Evolutionary conservation across 1,140 invertebrate species (phyloP).

Genomic region (Drosophila saltans): DNA sequence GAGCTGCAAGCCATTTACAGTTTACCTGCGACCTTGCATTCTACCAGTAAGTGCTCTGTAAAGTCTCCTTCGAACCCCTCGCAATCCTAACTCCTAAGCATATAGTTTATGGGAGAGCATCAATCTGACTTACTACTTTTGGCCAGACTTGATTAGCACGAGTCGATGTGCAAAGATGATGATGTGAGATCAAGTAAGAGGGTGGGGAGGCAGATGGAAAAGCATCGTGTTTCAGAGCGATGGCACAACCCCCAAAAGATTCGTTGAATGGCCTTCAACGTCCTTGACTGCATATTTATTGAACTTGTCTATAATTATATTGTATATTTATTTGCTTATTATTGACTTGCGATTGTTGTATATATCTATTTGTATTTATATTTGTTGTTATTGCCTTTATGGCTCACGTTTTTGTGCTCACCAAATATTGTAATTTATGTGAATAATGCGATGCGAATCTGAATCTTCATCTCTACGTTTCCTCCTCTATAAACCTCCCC

Average conservation of each 20-base stretch:
- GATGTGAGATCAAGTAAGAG: slow-evolving; percentile 12
- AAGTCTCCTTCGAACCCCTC: slow-evolving; percentile 6
- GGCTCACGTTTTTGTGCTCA: slow-evolving; percentile 62
- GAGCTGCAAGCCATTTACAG: slow-evolving; percentile 78
- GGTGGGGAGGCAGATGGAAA: slow-evolving; percentile 15
- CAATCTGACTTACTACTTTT: slow-evolving; percentile 70
- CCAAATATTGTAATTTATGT: slow-evolving; percentile 80
- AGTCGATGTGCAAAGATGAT: slow-evolving; percentile 43
- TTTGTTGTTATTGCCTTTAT: slow-evolving; percentile 47
- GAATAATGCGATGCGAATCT: slow-evolving; percentile 76
- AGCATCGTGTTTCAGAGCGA: background rate
- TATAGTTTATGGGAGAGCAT: slow-evolving; percentile 64
- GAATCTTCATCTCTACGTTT: slow-evolving; percentile 44
- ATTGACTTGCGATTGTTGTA: slow-evolving; percentile 51
- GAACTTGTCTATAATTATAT: slow-evolving; percentile 71
- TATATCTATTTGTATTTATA: slow-evolving; percentile 39
- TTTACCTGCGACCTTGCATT: slow-evolving; percentile 66
- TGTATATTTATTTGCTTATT: slow-evolving; percentile 73
- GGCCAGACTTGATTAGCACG: slow-evolving; percentile 64
- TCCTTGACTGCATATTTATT: slow-evolving; percentile 74
- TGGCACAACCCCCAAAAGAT: slow-evolving; percentile 70
- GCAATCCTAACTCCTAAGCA: background rate
- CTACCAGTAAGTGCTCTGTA: background rate
- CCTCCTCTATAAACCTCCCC: background rate
- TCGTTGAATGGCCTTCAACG: slow-evolving; percentile 82